These are phyloP conservation scores for Cryptocheilus praepositus DNA, from an alignment of 2,888 invertebrate species.

Conservation along the genomic window DNA sequence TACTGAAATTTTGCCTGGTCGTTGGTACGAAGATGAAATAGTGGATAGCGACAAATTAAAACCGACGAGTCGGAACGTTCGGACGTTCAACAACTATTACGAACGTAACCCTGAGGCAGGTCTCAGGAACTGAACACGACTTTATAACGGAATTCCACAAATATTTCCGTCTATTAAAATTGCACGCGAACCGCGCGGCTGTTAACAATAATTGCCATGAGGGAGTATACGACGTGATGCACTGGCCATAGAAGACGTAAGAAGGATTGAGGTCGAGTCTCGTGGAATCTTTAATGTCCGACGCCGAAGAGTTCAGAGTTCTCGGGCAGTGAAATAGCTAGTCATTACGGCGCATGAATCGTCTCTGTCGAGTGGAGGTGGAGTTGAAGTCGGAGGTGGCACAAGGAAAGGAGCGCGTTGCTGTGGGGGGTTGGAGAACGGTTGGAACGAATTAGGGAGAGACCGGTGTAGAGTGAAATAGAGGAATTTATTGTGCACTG, in stretches of 20 bases:
- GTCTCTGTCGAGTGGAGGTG: slow-evolving; percentile 43
- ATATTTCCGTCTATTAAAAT: slow-evolving; percentile 39
- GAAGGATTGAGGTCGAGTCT: slow-evolving; percentile 47
- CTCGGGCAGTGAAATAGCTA: slow-evolving; percentile 57
- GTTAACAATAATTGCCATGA: slow-evolving; percentile 44
- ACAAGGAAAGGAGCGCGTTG: slow-evolving; percentile 24
- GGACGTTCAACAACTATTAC: not conserved
- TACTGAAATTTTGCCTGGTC: too few species aligned
- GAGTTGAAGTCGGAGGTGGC: slow-evolving; percentile 32
- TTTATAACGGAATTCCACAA: slow-evolving; percentile 9
- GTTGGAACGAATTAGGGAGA: slow-evolving; percentile 39
- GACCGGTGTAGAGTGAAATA: slow-evolving; percentile 48
- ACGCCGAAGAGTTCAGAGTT: slow-evolving; percentile 53
- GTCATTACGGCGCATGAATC: slow-evolving; percentile 58
- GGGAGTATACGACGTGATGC: slow-evolving; percentile 22
- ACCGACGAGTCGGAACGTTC: not conserved
- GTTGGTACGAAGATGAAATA: too few species aligned
- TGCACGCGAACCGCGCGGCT: slow-evolving; percentile 37
- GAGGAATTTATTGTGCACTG: slow-evolving; percentile 53
- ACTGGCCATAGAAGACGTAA: not conserved
- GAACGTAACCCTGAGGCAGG: slow-evolving; percentile 2
- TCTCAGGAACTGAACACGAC: slow-evolving; percentile 4
- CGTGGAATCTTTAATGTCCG: slow-evolving; percentile 49
- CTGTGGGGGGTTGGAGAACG: slow-evolving; percentile 8
- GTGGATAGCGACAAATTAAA: not conserved